Conservation (phyloP, 2,797 vertebrate genomes). For the Poeciliopsis turneri region DNA sequence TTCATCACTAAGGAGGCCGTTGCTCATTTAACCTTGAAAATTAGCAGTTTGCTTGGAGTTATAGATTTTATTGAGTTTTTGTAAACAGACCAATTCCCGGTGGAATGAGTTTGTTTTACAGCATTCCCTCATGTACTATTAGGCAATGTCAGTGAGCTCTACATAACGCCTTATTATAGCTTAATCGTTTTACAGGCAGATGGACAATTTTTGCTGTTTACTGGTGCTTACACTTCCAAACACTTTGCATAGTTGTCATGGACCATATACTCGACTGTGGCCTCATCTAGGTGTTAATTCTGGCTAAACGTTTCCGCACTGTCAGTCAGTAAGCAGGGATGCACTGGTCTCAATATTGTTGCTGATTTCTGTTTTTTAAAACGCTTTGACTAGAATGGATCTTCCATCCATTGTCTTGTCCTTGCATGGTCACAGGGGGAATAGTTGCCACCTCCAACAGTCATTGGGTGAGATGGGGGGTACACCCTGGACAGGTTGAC, state of each 20-base stretch:
- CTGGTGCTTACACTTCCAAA: constrained; percentile 25
- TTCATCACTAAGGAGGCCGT: constrained; percentile 51
- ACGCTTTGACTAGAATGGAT: background rate
- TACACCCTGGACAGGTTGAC: background rate
- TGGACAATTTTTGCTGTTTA: constrained; percentile 29
- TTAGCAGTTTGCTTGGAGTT: constrained; percentile 60
- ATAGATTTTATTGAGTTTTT: constrained; percentile 58
- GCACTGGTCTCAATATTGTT: background rate
- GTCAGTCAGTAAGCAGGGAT: constrained; percentile 31
- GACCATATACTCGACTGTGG: constrained; percentile 17
- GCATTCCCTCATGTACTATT: constrained; percentile 43
- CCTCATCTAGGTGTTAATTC: constrained; percentile 39
- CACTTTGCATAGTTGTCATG: constrained; percentile 25
- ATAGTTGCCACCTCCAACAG: background rate
- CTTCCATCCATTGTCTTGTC: too few species aligned
- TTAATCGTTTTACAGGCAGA: constrained; percentile 48
- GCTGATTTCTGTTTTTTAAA: background rate
- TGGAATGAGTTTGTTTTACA: constrained; percentile 61
- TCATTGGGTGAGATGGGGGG: background rate
- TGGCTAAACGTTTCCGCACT: constrained; percentile 27
- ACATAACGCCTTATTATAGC: constrained; percentile 40
- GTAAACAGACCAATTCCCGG: constrained; percentile 47
- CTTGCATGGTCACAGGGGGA: too few species aligned
- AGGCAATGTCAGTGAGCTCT: constrained; percentile 54
- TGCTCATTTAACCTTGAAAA: constrained; percentile 69